These are phyloP conservation scores for Halichoerus grypus DNA, from an alignment of 2,113 vertebrate species.

Conservation along the genomic window DNA sequence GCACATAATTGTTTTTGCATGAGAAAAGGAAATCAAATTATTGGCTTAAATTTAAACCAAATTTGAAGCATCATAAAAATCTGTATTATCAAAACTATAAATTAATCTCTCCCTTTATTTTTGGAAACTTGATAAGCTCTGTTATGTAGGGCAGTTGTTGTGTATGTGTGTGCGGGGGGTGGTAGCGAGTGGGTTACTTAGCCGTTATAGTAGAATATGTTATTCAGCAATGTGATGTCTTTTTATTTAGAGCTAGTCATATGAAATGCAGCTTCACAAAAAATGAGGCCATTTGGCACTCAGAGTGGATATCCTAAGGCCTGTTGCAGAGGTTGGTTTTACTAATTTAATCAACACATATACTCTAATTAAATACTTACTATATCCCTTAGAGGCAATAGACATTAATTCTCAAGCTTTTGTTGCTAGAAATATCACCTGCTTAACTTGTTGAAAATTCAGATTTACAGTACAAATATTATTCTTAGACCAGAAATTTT, in stretches of 20 bases:
- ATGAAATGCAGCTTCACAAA: background rate
- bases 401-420: background rate
- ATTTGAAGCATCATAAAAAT: conserved; percentile 7
- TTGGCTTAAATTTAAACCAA: conserved; percentile 41
- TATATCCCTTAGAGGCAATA: background rate
- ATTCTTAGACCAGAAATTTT: background rate
- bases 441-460: conserved; percentile 38
- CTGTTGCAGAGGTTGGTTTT: background rate
- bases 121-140: background rate
- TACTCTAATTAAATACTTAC: background rate
- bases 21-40: conserved; percentile 23
- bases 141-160: background rate
- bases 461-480: background rate
- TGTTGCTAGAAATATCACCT: background rate
- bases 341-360: background rate
- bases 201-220: background rate
- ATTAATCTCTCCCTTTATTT: background rate
- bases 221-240: background rate
- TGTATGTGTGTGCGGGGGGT: background rate
- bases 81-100: background rate
- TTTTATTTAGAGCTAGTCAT: background rate
- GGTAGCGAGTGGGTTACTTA: background rate
- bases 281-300: background rate
- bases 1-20: background rate
- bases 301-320: background rate